Base-by-base conservation (phyloP, 2,113 vertebrate genomes). In the Anser brachyrhynchus region DNA sequence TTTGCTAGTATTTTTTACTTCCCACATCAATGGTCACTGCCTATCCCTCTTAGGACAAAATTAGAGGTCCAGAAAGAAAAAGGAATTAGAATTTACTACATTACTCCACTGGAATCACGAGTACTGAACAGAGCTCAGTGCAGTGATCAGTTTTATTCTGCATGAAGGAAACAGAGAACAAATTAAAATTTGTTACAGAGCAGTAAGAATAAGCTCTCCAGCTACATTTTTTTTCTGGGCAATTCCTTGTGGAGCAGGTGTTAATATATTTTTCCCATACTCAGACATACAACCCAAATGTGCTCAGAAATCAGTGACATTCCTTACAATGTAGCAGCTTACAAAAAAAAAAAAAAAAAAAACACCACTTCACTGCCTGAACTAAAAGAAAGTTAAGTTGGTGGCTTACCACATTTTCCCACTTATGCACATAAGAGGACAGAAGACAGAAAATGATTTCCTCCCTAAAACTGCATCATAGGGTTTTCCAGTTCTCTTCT, bases 381-480 rank as follows among this genome's bases (percentile, higher is more conserved):
- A 35, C 58, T 58, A 58, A 70, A 79, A 80, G 41, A 70, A 79
- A 80, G 41, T 28, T 54, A 55, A 25, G 6, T 37, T 58, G 26
- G 79, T 29, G 22, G 21, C 39, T 78, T 73, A 37, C 35, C 22
- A 31, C 11, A 26, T n/a, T 46, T 79, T 41, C 35, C 14, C 31
- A 37, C 54, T 62, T 64, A 49, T 7, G 10, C 54, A 51, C 2
- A 7, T 49, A 84, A 76, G 23, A 71, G 39, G 28, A 28, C 11
- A 41, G 41, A 71, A 52, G 16, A 86, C 61, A 41, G 26, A 28
- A 66, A 15, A 66, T 86, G 95, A 96, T 90, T 98, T 99, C 76
- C 76, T 95, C 64, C 97, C 99, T 85, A 99, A 82, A 83, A 99
- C 90, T 8, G 96, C 98, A 23, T 98, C 98, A 49, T 99, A 99